phyloP scores from a whole-genome alignment of 2,113 vertebrate genomes.

The Tenebrosternarchus preto region DNA sequence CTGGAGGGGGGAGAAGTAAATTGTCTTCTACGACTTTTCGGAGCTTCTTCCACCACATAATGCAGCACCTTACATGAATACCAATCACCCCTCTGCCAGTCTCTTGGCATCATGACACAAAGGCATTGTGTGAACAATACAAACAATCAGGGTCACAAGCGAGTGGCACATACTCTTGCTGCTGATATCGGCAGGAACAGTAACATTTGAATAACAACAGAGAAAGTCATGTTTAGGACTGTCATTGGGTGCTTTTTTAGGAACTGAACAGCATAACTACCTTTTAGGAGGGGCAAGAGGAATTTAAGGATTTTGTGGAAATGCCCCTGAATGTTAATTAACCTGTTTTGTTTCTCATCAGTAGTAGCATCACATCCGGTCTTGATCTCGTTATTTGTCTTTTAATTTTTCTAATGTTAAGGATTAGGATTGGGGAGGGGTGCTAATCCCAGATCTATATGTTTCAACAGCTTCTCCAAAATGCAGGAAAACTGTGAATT shows the following conservation, averaged over 20 bases:
- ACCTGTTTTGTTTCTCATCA: too few relatives aligned
- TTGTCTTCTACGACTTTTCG: slow-evolving; percentile 43
- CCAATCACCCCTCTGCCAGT: slow-evolving; percentile 59
- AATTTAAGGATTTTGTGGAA: not conserved
- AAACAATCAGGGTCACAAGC: slow-evolving; percentile 55
- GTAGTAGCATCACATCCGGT: too few relatives aligned
- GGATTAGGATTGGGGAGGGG: too few relatives aligned
- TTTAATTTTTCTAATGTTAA: too few relatives aligned
- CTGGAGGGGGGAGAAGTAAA: slow-evolving; percentile 47
- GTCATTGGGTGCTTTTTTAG: not conserved
- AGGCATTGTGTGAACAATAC: slow-evolving; percentile 64
- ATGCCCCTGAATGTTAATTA: too few relatives aligned
- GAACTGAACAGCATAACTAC: not conserved
- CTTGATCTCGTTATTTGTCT: too few relatives aligned
- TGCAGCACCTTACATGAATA: slow-evolving; percentile 62
- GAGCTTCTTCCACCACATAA: slow-evolving; percentile 35
- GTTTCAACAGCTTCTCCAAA: too few relatives aligned
- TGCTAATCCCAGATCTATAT: too few relatives aligned
- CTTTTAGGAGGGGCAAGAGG: not conserved
- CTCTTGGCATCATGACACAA: slow-evolving; percentile 63
- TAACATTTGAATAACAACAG: slow-evolving; percentile 6
- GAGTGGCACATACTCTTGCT: not conserved
- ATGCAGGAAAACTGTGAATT: too few relatives aligned
- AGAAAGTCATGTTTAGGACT: not conserved
- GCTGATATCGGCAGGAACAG: not conserved